phyloP scores from a whole-genome alignment of 2,797 vertebrate species.

The Spatula clypeata region DNA sequence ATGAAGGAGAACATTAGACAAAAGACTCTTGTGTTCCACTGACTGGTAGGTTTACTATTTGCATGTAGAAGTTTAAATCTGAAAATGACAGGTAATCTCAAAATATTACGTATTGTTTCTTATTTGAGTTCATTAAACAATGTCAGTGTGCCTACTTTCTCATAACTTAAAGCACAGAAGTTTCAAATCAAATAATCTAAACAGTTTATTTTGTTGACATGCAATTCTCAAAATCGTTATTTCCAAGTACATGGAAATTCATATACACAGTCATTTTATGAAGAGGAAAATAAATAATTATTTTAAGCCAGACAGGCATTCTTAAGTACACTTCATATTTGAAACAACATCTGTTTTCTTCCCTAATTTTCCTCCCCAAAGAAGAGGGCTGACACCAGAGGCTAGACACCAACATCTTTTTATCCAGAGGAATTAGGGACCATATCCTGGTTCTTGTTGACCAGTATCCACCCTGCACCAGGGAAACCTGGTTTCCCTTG shows the following conservation, averaged over 20 bases:
- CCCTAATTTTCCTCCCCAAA: constrained; percentile 44
- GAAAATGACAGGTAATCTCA: background rate
- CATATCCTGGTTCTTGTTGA: background rate
- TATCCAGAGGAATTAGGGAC: background rate
- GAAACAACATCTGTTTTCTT: constrained; percentile 72
- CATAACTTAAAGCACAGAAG: background rate
- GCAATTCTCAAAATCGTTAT: constrained; percentile 62
- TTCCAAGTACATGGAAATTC: constrained; percentile 61
- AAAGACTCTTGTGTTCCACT: background rate
- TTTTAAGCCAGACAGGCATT: constrained; percentile 65
- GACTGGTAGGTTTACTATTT: background rate
- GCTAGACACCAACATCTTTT: background rate
- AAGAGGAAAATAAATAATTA: constrained; percentile 28
- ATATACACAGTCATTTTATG: constrained; percentile 61
- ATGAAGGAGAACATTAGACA: background rate
- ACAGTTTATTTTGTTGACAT: constrained; percentile 57
- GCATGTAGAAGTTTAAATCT: background rate
- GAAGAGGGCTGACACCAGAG: background rate
- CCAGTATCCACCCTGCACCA: background rate
- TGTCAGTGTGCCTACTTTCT: constrained; percentile 40
- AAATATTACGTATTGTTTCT: constrained; percentile 26
- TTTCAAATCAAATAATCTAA: background rate
- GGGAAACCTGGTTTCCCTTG: background rate
- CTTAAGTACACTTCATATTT: constrained; percentile 65
- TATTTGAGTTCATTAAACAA: constrained; percentile 63